Base-by-base conservation (phyloP, 1,140 invertebrate species). In the Brachionus koreanus region DNA sequence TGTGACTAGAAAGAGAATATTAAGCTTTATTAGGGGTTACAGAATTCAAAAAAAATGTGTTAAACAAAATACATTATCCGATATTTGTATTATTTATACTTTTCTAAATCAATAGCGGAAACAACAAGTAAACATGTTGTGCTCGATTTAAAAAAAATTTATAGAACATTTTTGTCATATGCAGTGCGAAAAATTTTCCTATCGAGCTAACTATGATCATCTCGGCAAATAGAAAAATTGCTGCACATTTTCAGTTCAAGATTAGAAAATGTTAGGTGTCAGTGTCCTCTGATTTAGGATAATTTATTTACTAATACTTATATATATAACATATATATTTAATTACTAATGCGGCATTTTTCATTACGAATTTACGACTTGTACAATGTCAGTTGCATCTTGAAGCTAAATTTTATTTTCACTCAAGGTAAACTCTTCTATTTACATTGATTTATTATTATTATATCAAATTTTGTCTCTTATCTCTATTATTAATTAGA, bases 161-260 rank as follows among this genome's bases (percentile, higher is more conserved):
- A 57, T 57, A 57, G 49, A 57, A 57, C 49, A 57, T 57, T 57
- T 57, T 57, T 57, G 49, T 57, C 49, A 57, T 23, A 57, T 57
- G 49, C 19, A 19, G 49, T 19, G 49, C 16, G 49, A 57, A 25
- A 57, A 57, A 57, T 19, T 19, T 19, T 9, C 49, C 16, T 19
- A 57, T 57, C 19, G 49, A 23, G 16, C 49, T 29, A 3, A 29
- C 29, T 29, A 29, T 29, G 29, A 29, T n/a, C n/a, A n/a, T n/a
- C n/a, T n/a, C n/a, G n/a, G n/a, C n/a, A n/a, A n/a, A n/a, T n/a
- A n/a, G n/a, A n/a, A n/a, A n/a, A n/a, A n/a, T n/a, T 29, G 29
- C 29, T 29, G 1, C 29, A 29, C 29, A 29, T 29, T 57, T 23
- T 25, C n/a, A 57, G 6, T 57, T 16, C 5, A 49, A 57, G 3